Conservation (phyloP, 2,797 vertebrate species). For the Enteromius radiatus region DNA sequence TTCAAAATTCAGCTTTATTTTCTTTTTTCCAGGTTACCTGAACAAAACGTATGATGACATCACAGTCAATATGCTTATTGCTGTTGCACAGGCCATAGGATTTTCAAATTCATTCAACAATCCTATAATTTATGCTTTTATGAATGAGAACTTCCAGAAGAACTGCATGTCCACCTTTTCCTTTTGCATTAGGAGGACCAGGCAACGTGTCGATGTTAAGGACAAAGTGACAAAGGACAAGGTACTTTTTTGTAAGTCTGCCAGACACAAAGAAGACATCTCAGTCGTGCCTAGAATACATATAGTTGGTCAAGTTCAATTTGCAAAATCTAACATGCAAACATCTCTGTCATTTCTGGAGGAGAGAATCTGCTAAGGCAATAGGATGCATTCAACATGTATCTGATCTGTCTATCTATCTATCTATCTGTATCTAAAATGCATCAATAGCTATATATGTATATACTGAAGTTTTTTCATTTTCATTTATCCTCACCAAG, state of each 20-base stretch:
- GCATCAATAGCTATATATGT: no score
- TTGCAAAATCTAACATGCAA: constrained; percentile 14
- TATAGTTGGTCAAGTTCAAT: constrained; percentile 10
- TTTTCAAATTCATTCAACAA: constrained; percentile 89
- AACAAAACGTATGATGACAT: constrained; percentile 81
- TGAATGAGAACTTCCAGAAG: constrained; percentile 88
- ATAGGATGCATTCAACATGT: neutral
- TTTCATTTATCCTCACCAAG: neutral
- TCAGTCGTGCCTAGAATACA: constrained; percentile 24
- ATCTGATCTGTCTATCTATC: neutral
- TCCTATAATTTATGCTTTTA: constrained; percentile 85
- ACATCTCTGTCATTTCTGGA: constrained; percentile 13
- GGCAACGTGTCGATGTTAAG: constrained; percentile 50
- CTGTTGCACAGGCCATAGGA: constrained; percentile 83
- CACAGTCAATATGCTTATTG: constrained; percentile 80
- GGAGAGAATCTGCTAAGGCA: neutral
- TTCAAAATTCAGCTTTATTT: neutral
- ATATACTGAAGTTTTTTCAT: no score
- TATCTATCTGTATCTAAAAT: no score
- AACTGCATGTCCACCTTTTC: constrained; percentile 81
- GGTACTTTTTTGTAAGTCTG: constrained; percentile 24
- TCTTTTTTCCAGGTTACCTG: constrained; percentile 74
- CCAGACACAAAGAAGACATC: constrained; percentile 14
- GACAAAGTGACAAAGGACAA: constrained; percentile 8
- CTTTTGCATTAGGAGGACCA: constrained; percentile 66